Evolutionary conservation across 2,113 vertebrate genomes (phyloP), one percentile per base, ranked within the genome.

Genomic region (Otolemur garnettii): DNA sequence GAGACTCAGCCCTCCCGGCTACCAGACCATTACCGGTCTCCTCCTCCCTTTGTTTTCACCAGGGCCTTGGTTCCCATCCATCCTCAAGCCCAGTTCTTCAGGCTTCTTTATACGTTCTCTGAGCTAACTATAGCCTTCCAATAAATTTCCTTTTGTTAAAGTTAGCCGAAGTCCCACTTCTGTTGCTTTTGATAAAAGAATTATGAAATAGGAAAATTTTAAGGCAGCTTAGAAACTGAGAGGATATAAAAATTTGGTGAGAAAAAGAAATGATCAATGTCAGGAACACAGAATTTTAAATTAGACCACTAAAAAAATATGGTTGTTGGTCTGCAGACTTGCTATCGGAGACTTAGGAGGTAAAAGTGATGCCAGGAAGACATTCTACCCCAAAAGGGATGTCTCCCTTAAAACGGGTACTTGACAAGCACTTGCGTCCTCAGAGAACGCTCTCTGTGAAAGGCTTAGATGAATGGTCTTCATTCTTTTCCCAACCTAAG

Each of bases 271-370:
- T 21, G 28, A 84, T 90, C 59, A 72, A 66, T 90, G 75, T 93
- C 45, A 95, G 17, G 78, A 82, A 94, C 33, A 68, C 12, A 50
- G 45, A 93, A 85, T 92, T 87, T 93, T 77, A 93, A 95, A 84
- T 60, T 42, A 96, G 28, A 85, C 66, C 87, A 45, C 90, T 95
- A 74, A 75, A 89, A 80, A 91, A 87, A 57, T 88, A 68, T 78
- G 7, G 45, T n/a, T 57, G 15, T 92, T 28, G 45, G 69, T 50
- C 62, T 33, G 83, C 19, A 82, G 59, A 86, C 18, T 93, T 9
- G 1, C 30, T 14, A 5, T 2, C 38, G 24, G 6, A 87, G 68
- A 68, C 0, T 17, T 62, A 62, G 53, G 75, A 80, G 26, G 81
- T 59, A 83, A 87, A 62, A 79, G 50, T 74, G 38, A 64, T 55